These are phyloP conservation scores for Galeopterus variegatus DNA, from an alignment of 2,113 vertebrate genomes.

Conservation along the genomic window DNA sequence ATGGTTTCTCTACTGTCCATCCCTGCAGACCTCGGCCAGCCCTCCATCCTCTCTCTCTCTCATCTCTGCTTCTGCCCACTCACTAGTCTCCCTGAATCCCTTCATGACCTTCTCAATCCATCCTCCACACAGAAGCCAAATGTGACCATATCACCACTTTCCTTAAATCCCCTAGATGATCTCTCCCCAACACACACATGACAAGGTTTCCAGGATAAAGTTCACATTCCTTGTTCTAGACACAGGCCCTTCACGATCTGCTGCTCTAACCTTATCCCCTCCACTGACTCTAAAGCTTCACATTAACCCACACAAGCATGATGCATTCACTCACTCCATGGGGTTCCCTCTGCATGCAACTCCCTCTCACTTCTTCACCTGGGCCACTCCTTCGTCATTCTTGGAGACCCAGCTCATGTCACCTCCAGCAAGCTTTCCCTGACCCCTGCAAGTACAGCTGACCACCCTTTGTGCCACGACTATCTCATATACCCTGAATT, in stretches of 20 bases:
- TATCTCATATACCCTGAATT: background rate
- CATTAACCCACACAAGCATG: background rate
- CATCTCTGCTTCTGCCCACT: background rate
- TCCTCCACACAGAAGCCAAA: background rate
- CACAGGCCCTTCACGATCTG: background rate
- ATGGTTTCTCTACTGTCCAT: background rate
- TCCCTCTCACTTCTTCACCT: background rate
- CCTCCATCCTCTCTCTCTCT: background rate
- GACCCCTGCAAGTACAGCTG: background rate
- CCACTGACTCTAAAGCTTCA: background rate
- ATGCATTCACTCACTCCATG: background rate
- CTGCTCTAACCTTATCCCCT: background rate
- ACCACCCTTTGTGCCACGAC: background rate
- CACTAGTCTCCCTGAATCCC: background rate
- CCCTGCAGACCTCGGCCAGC: background rate
- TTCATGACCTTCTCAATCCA: background rate
- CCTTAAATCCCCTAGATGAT: background rate
- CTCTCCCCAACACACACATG: background rate
- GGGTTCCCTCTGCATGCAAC: background rate
- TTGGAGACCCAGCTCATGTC: background rate
- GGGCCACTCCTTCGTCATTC: conserved; percentile 42
- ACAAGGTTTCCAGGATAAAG: background rate
- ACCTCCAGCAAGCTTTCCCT: no score
- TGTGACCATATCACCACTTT: background rate
- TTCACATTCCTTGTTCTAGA: background rate